Evolutionary conservation across 2,113 vertebrate genomes (phyloP).

Genomic region (Psittacara wagleri): DNA sequence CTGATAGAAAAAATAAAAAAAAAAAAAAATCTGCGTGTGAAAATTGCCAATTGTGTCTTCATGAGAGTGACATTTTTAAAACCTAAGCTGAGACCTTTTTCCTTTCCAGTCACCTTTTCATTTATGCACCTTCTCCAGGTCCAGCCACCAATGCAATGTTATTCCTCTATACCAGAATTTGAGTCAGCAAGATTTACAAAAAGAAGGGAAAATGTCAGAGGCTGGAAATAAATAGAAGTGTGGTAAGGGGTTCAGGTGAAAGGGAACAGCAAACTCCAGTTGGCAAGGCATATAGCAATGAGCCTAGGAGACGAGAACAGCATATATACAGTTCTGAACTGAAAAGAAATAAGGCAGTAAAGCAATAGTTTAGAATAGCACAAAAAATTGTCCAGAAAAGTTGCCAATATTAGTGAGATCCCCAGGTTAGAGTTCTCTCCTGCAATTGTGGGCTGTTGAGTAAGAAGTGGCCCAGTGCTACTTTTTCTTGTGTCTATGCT

Average conservation of each 20-base stretch:
- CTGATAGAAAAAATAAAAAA: background rate
- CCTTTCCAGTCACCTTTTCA: background rate
- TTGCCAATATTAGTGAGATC: constrained; percentile 28
- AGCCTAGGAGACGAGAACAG: background rate
- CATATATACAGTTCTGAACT: constrained; percentile 11
- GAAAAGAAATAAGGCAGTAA: constrained; percentile 37
- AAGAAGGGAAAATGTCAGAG: background rate
- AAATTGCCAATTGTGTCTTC: background rate
- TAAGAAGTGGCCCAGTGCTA: constrained; percentile 14
- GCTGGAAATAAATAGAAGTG: background rate
- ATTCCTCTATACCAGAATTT: background rate
- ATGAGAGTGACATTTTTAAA: background rate
- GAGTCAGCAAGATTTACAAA: background rate
- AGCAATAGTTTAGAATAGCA: constrained; percentile 4
- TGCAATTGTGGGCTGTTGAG: background rate
- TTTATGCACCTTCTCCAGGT: background rate
- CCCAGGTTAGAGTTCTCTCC: background rate
- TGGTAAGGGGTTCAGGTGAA: constrained; percentile 13
- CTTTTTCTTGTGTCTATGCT: background rate
- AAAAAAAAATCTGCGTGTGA: background rate
- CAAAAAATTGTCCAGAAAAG: background rate
- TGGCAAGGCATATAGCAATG: background rate
- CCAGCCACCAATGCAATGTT: background rate
- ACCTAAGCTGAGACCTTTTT: background rate
- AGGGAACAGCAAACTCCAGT: background rate